Percentiles rank a stretch among this genome's conserved stretches.
These are phyloP conservation scores for Papilio xuthus DNA, from an alignment of 1,140 invertebrate genomes.

Conservation along the genomic window DNA sequence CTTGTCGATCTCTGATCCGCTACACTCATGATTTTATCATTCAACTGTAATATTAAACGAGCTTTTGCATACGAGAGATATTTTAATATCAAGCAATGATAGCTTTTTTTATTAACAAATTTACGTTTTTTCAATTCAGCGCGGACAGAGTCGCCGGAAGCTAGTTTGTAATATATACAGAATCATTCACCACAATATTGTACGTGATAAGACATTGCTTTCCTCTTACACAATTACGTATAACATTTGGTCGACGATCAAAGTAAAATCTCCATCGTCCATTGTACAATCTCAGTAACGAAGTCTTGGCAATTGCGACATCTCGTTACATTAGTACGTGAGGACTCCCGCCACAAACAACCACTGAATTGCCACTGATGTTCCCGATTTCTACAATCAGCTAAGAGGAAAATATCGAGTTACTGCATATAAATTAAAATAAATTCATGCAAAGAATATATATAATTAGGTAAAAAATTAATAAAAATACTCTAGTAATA, in stretches of 20 bases:
- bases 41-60: constrained; percentile 35
- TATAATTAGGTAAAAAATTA: not conserved
- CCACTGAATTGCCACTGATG: not conserved
- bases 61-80: constrained; percentile 24
- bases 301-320: constrained; percentile 24
- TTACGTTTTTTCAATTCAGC: too few species aligned
- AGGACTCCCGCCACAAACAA: not conserved
- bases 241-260: not conserved
- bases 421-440: not conserved
- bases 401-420: not conserved
- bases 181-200: not conserved
- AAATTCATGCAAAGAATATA: not conserved
- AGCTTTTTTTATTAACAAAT: too few species aligned
- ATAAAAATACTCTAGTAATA: not conserved
- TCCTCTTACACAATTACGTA: not conserved
- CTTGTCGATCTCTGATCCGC: constrained; percentile 29
- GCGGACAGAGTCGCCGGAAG: too few species aligned
- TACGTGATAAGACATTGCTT: not conserved
- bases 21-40: constrained; percentile 34
- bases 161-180: not conserved
- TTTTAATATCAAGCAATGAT: constrained; percentile 16
- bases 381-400: not conserved
- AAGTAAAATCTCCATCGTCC: constrained; percentile 17
- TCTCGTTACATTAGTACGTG: constrained; percentile 24
- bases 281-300: constrained; percentile 25